Conservation (phyloP, 2,797 vertebrate genomes). For the Odontamblyopus lacepedii region DNA sequence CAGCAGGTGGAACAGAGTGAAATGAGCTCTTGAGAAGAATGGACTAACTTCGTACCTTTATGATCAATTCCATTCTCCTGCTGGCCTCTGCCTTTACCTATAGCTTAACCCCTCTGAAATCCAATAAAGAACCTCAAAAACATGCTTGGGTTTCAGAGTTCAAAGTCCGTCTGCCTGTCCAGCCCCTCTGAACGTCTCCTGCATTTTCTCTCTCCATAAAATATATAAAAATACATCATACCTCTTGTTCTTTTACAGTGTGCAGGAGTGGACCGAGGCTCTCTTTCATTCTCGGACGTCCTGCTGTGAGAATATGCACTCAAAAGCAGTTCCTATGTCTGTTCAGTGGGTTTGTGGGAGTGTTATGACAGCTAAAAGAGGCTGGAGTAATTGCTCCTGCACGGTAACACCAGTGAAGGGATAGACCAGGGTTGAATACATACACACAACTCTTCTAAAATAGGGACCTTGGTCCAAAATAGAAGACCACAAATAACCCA, state of each 20-base stretch:
- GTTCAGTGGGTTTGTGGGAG: conserved; percentile 61
- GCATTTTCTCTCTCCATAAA: conserved; percentile 3
- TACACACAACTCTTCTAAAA: conserved; percentile 64
- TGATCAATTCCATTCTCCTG: neutral
- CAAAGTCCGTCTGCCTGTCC: conserved; percentile 19
- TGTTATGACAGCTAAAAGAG: conserved; percentile 74
- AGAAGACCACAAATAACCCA: conserved; percentile 65
- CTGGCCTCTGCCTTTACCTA: conserved; percentile 11
- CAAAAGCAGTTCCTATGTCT: conserved; percentile 68
- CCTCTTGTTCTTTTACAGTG: conserved; percentile 28
- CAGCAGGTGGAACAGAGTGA: too few relatives aligned
- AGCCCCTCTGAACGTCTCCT: neutral
- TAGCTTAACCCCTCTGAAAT: conserved; percentile 19
- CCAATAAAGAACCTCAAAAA: conserved; percentile 31
- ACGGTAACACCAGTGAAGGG: conserved; percentile 70
- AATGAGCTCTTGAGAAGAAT: too few relatives aligned
- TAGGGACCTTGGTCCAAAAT: conserved; percentile 69
- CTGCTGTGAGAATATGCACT: conserved; percentile 37
- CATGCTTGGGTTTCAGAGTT: conserved; percentile 25
- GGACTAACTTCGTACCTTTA: neutral
- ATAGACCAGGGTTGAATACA: conserved; percentile 56
- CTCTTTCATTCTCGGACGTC: conserved; percentile 40
- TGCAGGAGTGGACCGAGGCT: conserved; percentile 35
- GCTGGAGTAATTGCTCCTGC: conserved; percentile 59
- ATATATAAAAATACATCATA: conserved; percentile 7